Evolutionary conservation across 2,113 vertebrate species (phyloP).

Genomic region (Podarcis raffonei): DNA sequence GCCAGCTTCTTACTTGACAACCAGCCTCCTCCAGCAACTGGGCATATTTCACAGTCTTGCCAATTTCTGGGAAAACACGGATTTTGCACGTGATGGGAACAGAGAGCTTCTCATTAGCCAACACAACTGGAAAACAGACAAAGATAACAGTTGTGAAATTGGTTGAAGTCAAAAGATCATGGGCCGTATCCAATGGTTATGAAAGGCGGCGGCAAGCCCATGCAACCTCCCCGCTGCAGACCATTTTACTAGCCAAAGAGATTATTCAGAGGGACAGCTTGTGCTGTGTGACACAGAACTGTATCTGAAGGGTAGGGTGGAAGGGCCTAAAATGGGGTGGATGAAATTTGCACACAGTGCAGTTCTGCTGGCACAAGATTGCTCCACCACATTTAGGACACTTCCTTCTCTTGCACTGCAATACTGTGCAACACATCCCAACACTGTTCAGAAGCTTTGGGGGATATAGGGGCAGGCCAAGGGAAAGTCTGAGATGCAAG

Average conservation of each 20-base stretch:
- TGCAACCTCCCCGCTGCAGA: background rate
- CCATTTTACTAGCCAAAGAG: background rate
- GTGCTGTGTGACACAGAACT: too few species aligned
- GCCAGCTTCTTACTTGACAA: conserved; percentile 87
- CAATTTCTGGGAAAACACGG: conserved; percentile 92
- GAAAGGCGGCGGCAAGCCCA: background rate
- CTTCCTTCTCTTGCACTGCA: too few species aligned
- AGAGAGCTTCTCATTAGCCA: conserved; percentile 91
- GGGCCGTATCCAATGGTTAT: background rate
- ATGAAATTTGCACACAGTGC: too few species aligned
- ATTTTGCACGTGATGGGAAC: conserved; percentile 98
- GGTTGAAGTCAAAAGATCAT: background rate
- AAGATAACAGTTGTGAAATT: conserved; percentile 35
- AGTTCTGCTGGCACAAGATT: background rate
- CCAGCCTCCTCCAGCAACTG: conserved; percentile 96
- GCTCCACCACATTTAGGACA: too few species aligned
- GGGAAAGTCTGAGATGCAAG: too few species aligned
- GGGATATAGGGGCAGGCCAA: too few species aligned
- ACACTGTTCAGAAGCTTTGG: too few species aligned
- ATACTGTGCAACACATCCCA: too few species aligned
- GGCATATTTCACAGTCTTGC: conserved; percentile 92
- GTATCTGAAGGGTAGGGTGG: too few species aligned
- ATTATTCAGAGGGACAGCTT: too few species aligned
- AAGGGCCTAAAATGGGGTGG: too few species aligned
- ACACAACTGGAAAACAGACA: conserved; percentile 80